Evolutionary conservation across 1,140 invertebrate genomes (phyloP).

Genomic region (Drosophila murphyi): DNA sequence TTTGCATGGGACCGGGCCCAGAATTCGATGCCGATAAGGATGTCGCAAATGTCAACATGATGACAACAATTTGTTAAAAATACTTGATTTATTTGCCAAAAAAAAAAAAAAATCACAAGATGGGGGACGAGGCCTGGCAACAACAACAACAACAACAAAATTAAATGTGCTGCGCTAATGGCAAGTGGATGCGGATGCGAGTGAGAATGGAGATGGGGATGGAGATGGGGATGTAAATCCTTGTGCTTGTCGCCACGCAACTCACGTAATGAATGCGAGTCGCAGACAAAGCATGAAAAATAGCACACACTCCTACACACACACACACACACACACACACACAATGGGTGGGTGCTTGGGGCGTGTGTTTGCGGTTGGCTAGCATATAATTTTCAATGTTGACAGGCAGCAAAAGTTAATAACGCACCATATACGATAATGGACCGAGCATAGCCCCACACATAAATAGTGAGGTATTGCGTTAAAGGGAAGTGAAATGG

Average conservation of each 20-base stretch:
- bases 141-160: slow-evolving; percentile 51
- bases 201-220: neutral
- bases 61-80: slow-evolving; percentile 83
- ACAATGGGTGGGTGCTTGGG: slow-evolving; percentile 5
- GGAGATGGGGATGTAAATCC: slow-evolving; percentile 11
- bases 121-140: neutral
- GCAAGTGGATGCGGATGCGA: slow-evolving; percentile 20
- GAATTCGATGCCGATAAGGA: slow-evolving; percentile 69
- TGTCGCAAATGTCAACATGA: slow-evolving; percentile 82
- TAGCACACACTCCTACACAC: slow-evolving; percentile 41
- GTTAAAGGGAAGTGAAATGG: neutral
- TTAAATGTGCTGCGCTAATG: slow-evolving; percentile 76
- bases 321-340: slow-evolving; percentile 42
- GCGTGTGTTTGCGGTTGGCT: slow-evolving; percentile 39
- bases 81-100: slow-evolving; percentile 76
- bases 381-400: slow-evolving; percentile 79
- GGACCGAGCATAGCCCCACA: slow-evolving; percentile 32
- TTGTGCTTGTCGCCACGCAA: slow-evolving; percentile 64
- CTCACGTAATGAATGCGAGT: slow-evolving; percentile 77
- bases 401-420: slow-evolving; percentile 80
- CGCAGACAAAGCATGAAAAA: slow-evolving; percentile 71
- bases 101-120: slow-evolving; percentile 45
- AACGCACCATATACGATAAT: slow-evolving; percentile 78
- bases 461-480: slow-evolving; percentile 36
- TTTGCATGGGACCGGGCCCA: slow-evolving; percentile 33